Base-by-base conservation (phyloP, 2,797 vertebrate species). In the Selene dorsalis region DNA sequence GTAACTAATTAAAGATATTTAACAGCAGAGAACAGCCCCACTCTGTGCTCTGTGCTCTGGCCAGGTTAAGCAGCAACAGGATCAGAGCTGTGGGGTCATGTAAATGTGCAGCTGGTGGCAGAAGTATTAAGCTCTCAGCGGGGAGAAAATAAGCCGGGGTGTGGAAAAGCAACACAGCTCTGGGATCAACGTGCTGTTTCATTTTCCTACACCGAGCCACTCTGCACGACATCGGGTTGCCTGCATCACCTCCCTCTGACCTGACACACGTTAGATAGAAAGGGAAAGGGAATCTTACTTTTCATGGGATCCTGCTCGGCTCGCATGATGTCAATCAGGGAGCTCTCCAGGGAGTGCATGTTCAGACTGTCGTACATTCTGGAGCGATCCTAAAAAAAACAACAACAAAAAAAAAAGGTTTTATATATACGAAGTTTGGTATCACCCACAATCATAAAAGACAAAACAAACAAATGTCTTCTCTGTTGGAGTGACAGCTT, bases 321-420 rank as follows among this genome's bases (percentile, higher is more conserved):
- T 92, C 98, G 95, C 97, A 99, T 99, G 95, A 99, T 99, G 95
- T 99, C 98, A 85, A 99, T 99, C 91, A 99, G 96, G 55, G 98
- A 99, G 92, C 96, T 99, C 94, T 99, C 98, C 95, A 99, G 92
- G 69, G 98, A 98, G 95, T 98, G 97, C 98, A 99, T 99, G 95
- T 98, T 99, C 93, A 99, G 95, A 87, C 96, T 98, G 95, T 99
- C 98, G 83, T 98, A 98, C 96, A 98, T 97, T 93, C 97, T 94
- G 94, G 95, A 94, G 89, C 98, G 98, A 92, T 99, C 98, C 98
- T 99, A 92, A 68, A 30, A 38, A 68, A 60, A 85, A 75, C 57
- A 14, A 14, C 3, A 35, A 35, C 7, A 35, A 35, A 8, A 35
- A 7, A 8, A 35, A 35, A 35, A 82, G 20, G 35, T 38, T 47